Evolutionary conservation across 2,113 vertebrate species (phyloP), one percentile per base, ranked within the genome.

Genomic region (Myiopsitta monachus): DNA sequence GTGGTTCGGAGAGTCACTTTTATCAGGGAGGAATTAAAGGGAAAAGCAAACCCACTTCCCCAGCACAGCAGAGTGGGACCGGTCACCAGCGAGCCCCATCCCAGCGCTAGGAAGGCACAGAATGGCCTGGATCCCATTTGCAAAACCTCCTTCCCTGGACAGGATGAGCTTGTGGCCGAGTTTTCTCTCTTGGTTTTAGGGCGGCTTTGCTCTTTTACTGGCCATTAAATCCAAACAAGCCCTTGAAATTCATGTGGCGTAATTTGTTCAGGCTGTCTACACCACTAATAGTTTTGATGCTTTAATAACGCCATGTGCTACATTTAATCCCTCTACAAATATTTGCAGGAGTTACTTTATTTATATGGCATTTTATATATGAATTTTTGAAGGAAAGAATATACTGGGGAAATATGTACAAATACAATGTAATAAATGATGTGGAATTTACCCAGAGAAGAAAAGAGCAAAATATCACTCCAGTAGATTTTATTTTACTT

Each of bases 251-350:
- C 88, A 87, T 72, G 74, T 80, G 73, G 24, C 76, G 70, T 95
- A 87, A 96, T 95, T 95, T 94, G 91, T 96, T 94, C 87, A 80
- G 90, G 70, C 85, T 96, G 79, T 92, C 95, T 96, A 83, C 0
- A 1, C 76, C 59, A n/a, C 91, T 97, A 96, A 96, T 97, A 91
- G 95, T 92, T 97, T 97, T 96, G 97, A 95, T 97, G 96, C 96
- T 97, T 96, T 97, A 96, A 97, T 97, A 97, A 94, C 2, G 0
- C 92, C 88, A 31, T 88, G 94, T 5, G 30, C 93, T 94, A 82
- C 30, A 1, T 95, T 96, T 94, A 97, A 96, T 95, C 64, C 77
- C 49, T 81, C 89, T 70, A 64, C 76, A 96, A 96, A 94, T 95
- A 95, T 95, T 97, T 95, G 94, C 87, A 94, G 91, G 66, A 94